These are phyloP conservation scores for Dinoponera quadriceps DNA, from an alignment of 1,140 invertebrate genomes.

Conservation along the genomic window DNA sequence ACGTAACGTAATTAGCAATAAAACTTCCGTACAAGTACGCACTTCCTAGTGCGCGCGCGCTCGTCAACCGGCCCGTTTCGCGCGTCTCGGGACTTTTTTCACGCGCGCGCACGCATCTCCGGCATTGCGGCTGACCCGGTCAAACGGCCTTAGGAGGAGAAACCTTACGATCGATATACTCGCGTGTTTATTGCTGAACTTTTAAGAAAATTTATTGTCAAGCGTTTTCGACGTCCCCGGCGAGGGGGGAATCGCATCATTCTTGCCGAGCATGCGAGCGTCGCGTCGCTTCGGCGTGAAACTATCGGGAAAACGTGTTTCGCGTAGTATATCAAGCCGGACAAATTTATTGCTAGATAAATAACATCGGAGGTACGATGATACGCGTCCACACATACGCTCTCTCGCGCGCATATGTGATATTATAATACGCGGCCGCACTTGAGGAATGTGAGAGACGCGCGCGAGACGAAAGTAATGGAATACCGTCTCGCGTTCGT, in stretches of 20 bases:
- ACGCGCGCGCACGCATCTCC: background rate
- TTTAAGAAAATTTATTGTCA: conserved; percentile 65
- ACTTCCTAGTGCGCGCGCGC: conserved; percentile 38
- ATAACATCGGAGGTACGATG: conserved; percentile 61
- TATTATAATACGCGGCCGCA: conserved; percentile 45
- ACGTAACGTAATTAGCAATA: conserved; percentile 65
- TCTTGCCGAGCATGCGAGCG: conserved; percentile 1
- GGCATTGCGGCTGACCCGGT: conserved; percentile 46
- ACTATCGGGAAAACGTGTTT: conserved; percentile 67
- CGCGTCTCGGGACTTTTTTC: background rate
- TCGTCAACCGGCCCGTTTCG: background rate
- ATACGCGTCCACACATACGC: conserved; percentile 18
- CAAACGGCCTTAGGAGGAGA: conserved; percentile 32
- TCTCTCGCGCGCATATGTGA: conserved; percentile 23
- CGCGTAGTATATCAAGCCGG: conserved; percentile 64
- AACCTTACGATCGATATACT: conserved; percentile 65
- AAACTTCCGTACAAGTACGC: conserved; percentile 40
- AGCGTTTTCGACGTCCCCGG: conserved; percentile 42
- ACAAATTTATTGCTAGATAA: conserved; percentile 72
- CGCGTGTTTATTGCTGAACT: conserved; percentile 49
- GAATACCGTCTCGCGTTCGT: conserved; percentile 70
- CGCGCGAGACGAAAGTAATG: conserved; percentile 71
- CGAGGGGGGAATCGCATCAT: conserved; percentile 32
- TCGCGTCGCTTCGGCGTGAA: conserved; percentile 59
- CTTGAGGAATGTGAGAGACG: conserved; percentile 61